phyloP scores from a whole-genome alignment of 2,888 invertebrate species.

The Dicycla oo region DNA sequence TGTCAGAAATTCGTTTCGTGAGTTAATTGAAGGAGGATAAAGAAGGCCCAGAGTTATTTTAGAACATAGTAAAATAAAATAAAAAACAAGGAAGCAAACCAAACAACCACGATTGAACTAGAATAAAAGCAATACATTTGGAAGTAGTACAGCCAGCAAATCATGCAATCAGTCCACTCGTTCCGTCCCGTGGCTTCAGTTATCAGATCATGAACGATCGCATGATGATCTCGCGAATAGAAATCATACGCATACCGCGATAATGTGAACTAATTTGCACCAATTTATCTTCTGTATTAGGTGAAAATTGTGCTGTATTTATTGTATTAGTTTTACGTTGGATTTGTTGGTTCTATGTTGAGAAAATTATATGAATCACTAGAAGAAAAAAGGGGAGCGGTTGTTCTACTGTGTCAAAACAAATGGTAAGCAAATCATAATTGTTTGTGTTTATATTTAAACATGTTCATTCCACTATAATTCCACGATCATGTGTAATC shows the following conservation, averaged over 20 bases:
- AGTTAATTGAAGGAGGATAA: neutral
- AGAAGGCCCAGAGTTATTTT: neutral
- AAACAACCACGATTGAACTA: conserved; percentile 7
- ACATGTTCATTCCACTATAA: too few relatives aligned
- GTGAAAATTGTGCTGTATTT: conserved; percentile 35
- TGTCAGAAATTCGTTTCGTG: neutral
- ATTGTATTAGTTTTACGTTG: neutral
- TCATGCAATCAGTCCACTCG: conserved; percentile 66
- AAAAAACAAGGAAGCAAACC: neutral
- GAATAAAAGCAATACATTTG: conserved; percentile 43
- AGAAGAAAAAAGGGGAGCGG: neutral
- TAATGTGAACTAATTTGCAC: conserved; percentile 53
- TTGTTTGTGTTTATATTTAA: too few relatives aligned
- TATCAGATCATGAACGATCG: conserved; percentile 80
- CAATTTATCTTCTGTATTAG: conserved; percentile 46
- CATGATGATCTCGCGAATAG: conserved; percentile 73
- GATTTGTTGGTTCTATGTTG: neutral
- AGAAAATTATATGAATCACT: neutral
- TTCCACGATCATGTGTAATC: too few relatives aligned
- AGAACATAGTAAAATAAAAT: neutral
- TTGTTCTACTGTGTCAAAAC: too few relatives aligned
- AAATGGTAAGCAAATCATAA: too few relatives aligned
- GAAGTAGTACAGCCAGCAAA: conserved; percentile 57
- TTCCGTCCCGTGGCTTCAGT: conserved; percentile 64
- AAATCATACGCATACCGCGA: conserved; percentile 70